A percentile compares a stretch with the other conserved stretches of the same genome.
These are phyloP conservation scores for Salmo trutta DNA, from an alignment of 2,797 vertebrate genomes.

Conservation along the genomic window DNA sequence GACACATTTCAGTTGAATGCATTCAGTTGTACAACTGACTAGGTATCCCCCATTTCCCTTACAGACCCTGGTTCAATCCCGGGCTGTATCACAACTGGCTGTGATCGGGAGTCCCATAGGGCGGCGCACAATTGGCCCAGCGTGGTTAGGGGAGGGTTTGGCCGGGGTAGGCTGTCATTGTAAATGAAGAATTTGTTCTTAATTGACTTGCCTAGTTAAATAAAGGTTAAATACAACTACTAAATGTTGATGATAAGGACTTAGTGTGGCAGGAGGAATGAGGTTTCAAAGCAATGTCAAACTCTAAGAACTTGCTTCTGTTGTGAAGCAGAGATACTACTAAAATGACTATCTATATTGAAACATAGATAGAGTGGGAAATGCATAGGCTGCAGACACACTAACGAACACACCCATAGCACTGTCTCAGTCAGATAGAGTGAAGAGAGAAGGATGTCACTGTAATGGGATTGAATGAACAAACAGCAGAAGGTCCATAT, in stretches of 20 bases:
- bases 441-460: slow-evolving; percentile 8
- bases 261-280: not conserved
- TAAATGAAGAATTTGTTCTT: too few species aligned
- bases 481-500: slow-evolving; percentile 24
- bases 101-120: too few species aligned
- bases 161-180: too few species aligned
- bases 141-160: too few species aligned
- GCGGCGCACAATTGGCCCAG: too few species aligned
- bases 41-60: too few species aligned
- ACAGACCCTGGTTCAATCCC: too few species aligned
- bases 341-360: not conserved
- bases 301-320: not conserved
- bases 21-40: too few species aligned
- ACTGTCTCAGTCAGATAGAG: not conserved
- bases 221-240: too few species aligned
- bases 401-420: not conserved
- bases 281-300: slow-evolving; percentile 5
- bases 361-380: not conserved
- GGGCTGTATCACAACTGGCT: too few species aligned
- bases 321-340: not conserved
- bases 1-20: too few species aligned
- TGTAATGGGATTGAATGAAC: slow-evolving; percentile 17
- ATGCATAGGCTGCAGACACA: not conserved
- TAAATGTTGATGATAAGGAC: not conserved
- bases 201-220: too few species aligned